Evolutionary conservation across 2,888 invertebrate species (phyloP).

Genomic region (Biston stratarius): DNA sequence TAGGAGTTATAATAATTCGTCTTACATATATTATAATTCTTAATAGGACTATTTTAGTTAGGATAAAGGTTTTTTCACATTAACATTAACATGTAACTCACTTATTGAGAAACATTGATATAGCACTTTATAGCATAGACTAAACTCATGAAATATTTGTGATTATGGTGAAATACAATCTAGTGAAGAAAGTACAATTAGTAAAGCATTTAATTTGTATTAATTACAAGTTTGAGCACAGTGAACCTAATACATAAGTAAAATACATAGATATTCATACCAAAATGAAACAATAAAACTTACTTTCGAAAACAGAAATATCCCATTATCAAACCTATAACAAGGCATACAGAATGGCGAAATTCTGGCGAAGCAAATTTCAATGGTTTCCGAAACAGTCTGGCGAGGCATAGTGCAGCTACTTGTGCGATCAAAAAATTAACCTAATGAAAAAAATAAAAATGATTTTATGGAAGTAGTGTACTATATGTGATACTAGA

Average conservation of each 20-base stretch:
- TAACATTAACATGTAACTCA: no score
- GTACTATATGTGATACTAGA: slow-evolving; percentile 52
- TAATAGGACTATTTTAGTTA: not conserved
- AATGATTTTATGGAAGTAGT: slow-evolving; percentile 55
- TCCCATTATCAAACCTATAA: slow-evolving; percentile 92
- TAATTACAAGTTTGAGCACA: slow-evolving; percentile 1
- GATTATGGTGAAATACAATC: not conserved
- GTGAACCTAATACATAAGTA: slow-evolving; percentile 1
- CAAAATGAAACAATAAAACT: slow-evolving; percentile 64
- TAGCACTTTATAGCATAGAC: not conserved
- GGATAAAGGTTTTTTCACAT: not conserved
- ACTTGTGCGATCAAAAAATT: slow-evolving; percentile 95
- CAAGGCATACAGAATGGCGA: slow-evolving; percentile 92
- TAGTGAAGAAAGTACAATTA: not conserved
- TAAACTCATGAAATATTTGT: not conserved
- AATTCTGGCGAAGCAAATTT: slow-evolving; percentile 90
- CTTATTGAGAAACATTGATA: not conserved
- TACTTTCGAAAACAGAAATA: slow-evolving; percentile 96
- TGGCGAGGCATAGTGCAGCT: slow-evolving; percentile 92
- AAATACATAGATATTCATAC: slow-evolving; percentile 15
- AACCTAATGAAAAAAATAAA: slow-evolving; percentile 87
- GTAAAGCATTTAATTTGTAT: not conserved
- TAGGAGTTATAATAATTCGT: no score
- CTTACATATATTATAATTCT: no score
- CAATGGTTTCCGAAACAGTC: slow-evolving; percentile 91